Evolutionary conservation across 35 echinoderm and acorn worm species (phyloP).

Genomic region (Chiridota heheva): DNA sequence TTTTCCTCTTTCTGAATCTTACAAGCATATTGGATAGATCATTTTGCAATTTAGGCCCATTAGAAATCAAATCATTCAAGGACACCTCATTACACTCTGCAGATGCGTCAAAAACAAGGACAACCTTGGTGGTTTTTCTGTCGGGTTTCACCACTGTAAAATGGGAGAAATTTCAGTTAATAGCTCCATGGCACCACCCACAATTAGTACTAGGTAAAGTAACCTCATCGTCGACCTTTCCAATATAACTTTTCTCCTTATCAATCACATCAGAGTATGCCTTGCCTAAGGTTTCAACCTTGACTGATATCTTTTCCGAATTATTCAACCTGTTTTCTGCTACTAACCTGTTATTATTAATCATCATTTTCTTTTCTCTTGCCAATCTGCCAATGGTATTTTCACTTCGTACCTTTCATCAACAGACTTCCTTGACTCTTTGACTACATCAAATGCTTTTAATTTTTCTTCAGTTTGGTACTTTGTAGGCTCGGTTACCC

Average conservation of each 20-base stretch:
- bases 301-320: constrained; percentile 17
- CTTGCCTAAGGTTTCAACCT: background rate
- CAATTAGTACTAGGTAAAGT: background rate
- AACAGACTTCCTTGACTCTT: background rate
- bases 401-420: background rate
- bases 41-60: constrained; percentile 21
- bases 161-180: background rate
- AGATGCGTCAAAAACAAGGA: constrained; percentile 20
- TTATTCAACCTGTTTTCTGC: constrained; percentile 12
- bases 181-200: constrained; percentile 30
- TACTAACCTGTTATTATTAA: background rate
- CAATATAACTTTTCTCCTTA: constrained; percentile 1
- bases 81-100: background rate
- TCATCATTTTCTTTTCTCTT: background rate
- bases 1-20: constrained; percentile 6
- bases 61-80: constrained; percentile 9
- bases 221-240: background rate
- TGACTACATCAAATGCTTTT: background rate
- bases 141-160: constrained; percentile 4
- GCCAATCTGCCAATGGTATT: constrained; percentile 21
- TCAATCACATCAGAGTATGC: constrained; percentile 21
- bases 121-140: constrained; percentile 25
- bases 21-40: constrained; percentile 30
- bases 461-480: background rate
- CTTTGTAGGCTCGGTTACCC: background rate